Evolutionary conservation across 2,888 invertebrate genomes (phyloP).

Genomic region (Rhagophthalmus giganteus): DNA sequence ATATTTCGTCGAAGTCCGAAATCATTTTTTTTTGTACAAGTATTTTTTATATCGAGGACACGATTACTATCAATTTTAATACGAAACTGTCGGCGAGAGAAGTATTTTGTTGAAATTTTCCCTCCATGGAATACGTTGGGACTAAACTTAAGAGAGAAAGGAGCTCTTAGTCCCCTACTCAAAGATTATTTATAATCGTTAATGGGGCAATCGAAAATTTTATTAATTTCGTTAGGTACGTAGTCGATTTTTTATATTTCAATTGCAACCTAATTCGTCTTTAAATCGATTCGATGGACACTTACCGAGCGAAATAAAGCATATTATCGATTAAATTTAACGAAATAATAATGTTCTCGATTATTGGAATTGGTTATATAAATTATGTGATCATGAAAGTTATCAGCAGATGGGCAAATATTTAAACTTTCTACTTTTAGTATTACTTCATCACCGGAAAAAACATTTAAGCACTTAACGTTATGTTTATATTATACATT

Average conservation of each 20-base stretch:
- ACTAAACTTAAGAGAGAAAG: conserved; percentile 19
- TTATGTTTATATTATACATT: not conserved
- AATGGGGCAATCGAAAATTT: conserved; percentile 10
- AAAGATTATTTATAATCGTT: too few species aligned
- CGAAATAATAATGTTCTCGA: not conserved
- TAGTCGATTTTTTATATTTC: not conserved
- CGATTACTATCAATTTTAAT: conserved; percentile 20
- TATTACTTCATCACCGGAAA: conserved; percentile 28
- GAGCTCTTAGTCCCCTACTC: conserved; percentile 20
- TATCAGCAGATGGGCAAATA: conserved; percentile 23
- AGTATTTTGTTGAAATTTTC: conserved; percentile 15
- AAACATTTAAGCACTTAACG: conserved; percentile 1
- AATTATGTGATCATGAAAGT: conserved; percentile 21
- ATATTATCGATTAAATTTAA: too few species aligned
- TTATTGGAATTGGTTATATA: not conserved
- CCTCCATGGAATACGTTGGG: conserved; percentile 7
- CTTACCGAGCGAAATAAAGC: too few species aligned
- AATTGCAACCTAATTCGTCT: too few species aligned
- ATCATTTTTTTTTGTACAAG: conserved; percentile 12
- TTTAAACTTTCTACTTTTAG: conserved; percentile 29
- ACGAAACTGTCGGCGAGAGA: conserved; percentile 10
- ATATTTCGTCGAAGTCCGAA: too few species aligned
- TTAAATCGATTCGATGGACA: too few species aligned
- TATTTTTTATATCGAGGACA: conserved; percentile 1
- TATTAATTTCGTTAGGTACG: conserved; percentile 1